Evolutionary conservation across 2,888 invertebrate genomes (phyloP).

Genomic region (Brenthis hecate): DNA sequence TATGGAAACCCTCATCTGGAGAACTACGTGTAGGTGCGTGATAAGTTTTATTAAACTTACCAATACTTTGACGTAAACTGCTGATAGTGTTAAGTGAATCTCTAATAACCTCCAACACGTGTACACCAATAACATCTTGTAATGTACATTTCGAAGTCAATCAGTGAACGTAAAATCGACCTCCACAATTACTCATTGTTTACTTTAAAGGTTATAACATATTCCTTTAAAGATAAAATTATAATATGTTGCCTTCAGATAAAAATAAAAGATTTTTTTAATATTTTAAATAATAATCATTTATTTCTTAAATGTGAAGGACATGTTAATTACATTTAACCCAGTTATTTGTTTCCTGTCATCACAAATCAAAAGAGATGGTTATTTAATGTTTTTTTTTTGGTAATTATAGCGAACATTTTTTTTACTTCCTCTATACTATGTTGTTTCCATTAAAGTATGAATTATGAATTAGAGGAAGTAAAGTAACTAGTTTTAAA

Average conservation of each 20-base stretch:
- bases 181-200: slow-evolving; percentile 28
- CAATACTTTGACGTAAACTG: not conserved
- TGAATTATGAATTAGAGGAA: slow-evolving; percentile 21
- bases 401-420: not conserved
- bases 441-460: slow-evolving; percentile 5
- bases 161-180: slow-evolving; percentile 34
- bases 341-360: slow-evolving; percentile 8
- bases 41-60: too few relatives aligned
- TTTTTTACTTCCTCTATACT: slow-evolving; percentile 14
- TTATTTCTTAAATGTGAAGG: not conserved
- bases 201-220: slow-evolving; percentile 25
- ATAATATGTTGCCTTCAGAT: not conserved
- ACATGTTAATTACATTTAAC: slow-evolving; percentile 7
- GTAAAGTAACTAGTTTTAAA: slow-evolving; percentile 13
- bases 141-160: slow-evolving; percentile 29
- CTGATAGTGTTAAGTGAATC: slow-evolving; percentile 21
- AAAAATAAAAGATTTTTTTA: not conserved
- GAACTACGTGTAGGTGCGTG: too few relatives aligned
- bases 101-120: slow-evolving; percentile 22
- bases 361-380: not conserved
- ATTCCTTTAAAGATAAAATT: slow-evolving; percentile 14
- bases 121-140: slow-evolving; percentile 22
- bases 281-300: not conserved
- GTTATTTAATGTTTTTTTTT: slow-evolving; percentile 1
- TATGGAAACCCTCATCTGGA: too few relatives aligned